Conservation (phyloP, 2,888 invertebrate genomes). For the Pseudococcus viburni region DNA sequence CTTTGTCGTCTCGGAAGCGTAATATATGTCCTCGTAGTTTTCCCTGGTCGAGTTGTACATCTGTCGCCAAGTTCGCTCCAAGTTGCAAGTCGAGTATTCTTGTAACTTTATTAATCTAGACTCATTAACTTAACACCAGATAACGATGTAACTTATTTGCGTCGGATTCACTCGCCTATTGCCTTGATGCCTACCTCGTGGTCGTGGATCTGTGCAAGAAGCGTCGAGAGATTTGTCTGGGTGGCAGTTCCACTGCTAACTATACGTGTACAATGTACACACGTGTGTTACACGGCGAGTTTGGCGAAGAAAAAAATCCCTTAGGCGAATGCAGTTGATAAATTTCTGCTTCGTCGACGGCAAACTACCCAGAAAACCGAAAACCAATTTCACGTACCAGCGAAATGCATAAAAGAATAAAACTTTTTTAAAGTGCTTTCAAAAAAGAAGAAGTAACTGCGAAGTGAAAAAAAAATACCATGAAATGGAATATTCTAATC, state of each 20-base stretch:
- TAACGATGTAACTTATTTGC: slow-evolving; percentile 50
- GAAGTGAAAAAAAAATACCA: slow-evolving; percentile 57
- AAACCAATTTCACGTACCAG: slow-evolving; percentile 65
- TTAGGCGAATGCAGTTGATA: slow-evolving; percentile 22
- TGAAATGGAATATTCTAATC: slow-evolving; percentile 66
- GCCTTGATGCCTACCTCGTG: no score
- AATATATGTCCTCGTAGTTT: not conserved
- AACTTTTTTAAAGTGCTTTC: slow-evolving; percentile 61
- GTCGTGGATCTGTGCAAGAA: not conserved
- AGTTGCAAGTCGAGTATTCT: slow-evolving; percentile 11
- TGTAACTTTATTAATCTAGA: slow-evolving; percentile 50
- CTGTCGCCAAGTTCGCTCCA: slow-evolving; percentile 33
- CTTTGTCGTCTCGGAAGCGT: slow-evolving; percentile 7
- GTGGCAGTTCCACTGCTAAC: not conserved
- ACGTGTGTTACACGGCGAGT: slow-evolving; percentile 10
- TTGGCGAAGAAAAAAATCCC: slow-evolving; percentile 20
- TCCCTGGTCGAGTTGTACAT: slow-evolving; percentile 45
- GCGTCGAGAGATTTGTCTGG: not conserved
- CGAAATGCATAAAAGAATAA: slow-evolving; percentile 63
- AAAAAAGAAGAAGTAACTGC: slow-evolving; percentile 38
- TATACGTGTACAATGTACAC: not conserved
- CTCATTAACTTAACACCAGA: slow-evolving; percentile 52
- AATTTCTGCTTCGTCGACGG: slow-evolving; percentile 8
- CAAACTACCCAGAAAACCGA: slow-evolving; percentile 56
- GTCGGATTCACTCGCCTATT: slow-evolving; percentile 6